Evolutionary conservation across 2,113 vertebrate species (phyloP), one percentile per base, ranked within the genome.

Genomic region (Cynopterus brachyotis): DNA sequence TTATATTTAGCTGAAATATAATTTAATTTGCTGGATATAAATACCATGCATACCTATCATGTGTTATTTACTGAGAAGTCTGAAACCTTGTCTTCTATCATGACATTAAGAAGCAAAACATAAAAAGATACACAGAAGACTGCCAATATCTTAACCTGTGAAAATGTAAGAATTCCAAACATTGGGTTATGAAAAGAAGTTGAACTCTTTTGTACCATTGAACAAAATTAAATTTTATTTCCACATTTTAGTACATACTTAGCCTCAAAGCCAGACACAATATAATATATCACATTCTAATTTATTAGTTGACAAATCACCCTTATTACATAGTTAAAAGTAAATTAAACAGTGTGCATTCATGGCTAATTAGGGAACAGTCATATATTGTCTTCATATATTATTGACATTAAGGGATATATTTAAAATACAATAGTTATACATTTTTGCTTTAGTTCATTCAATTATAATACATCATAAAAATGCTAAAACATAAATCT

Each of bases 191-290:
- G 62, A 82, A 90, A 76, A 86, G 15, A 72, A 82, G 53, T 59
- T 87, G 19, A 86, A 76, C 32, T 37, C 2, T 86, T 89, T 66
- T 22, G 78, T 73, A 40, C 9, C 10, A 16, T 17, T 72, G 24
- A 70, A 66, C 45, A 92, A 82, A 92, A 82, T 92, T 53, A 75
- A 95, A 86, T 90, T 90, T 72, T 5, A 78, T 22, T 73, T 83
- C 37, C 17, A 26, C 30, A 35, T 86, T 76, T 94, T 66, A 72
- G 64, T 67, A 30, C 66, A 47, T 37, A 16, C 13, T 93, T 70
- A 55, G 10, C 32, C n/a, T 42, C 70, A 94, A 80, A 97, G 35
- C 37, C 64, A 47, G 47, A 35, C 30, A 40, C 17, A 64, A 35
- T 55, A 9, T 35, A 81, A 15, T 84, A 30, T 78, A 24, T 67